A percentile compares a stretch with the other conserved stretches of the same genome.
These are phyloP conservation scores for Diabrotica undecimpunctata DNA, from an alignment of 1,140 invertebrate species.

Conservation along the genomic window DNA sequence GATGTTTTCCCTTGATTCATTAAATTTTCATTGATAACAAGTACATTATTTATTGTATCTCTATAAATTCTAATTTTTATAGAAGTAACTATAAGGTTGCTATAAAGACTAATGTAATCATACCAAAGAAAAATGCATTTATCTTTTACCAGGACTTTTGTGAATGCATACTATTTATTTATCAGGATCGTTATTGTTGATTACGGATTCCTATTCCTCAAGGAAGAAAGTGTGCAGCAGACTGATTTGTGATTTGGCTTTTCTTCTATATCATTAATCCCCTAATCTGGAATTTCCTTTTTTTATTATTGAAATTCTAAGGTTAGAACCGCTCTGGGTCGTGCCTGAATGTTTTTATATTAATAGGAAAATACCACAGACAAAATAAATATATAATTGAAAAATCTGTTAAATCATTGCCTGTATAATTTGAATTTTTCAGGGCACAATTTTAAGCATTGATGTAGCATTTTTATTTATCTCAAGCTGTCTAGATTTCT, in stretches of 20 bases:
- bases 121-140: too few species aligned
- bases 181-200: too few species aligned
- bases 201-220: too few species aligned
- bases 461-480: constrained; percentile 14
- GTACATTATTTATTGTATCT: too few species aligned
- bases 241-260: constrained; percentile 14
- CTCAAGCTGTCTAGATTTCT: constrained; percentile 14
- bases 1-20: too few species aligned
- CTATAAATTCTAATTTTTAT: too few species aligned
- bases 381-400: constrained; percentile 25
- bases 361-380: constrained; percentile 35
- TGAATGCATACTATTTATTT: too few species aligned
- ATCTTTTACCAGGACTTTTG: too few species aligned
- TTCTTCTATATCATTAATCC: constrained; percentile 21
- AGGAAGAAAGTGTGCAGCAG: constrained; percentile 5
- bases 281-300: constrained; percentile 3
- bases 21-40: too few species aligned
- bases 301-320: constrained; percentile 1
- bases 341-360: constrained; percentile 33
- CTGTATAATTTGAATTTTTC: constrained; percentile 16
- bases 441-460: constrained; percentile 10
- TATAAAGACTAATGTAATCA: too few species aligned
- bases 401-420: constrained; percentile 25
- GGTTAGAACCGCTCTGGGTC: constrained; percentile 15
- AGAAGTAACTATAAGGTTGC: too few species aligned